Conservation (phyloP, 2,888 invertebrate species). For the Teinopalpus imperialis region DNA sequence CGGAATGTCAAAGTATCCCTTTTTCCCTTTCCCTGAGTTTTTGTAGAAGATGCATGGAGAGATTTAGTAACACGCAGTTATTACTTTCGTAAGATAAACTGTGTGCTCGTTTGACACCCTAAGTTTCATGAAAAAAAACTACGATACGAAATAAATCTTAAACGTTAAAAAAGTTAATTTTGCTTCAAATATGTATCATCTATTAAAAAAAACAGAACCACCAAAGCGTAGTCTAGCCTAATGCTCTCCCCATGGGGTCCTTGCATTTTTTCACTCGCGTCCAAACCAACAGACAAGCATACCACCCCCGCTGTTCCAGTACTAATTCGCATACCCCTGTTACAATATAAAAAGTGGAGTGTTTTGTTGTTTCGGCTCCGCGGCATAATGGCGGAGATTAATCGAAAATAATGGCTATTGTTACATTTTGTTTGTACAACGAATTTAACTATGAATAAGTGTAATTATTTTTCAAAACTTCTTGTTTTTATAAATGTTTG, state of each 20-base stretch:
- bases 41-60: too few species aligned
- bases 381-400: constrained; percentile 18
- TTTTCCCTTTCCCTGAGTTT: too few species aligned
- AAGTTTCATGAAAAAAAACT: too few species aligned
- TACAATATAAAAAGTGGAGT: constrained; percentile 17
- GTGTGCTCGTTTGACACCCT: too few species aligned
- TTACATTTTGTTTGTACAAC: constrained; percentile 16
- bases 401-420: constrained; percentile 18
- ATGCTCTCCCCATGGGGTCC: constrained; percentile 32
- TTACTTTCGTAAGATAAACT: too few species aligned
- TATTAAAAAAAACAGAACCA: constrained; percentile 10
- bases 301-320: constrained; percentile 46
- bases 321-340: constrained; percentile 43
- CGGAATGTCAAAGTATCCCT: too few species aligned
- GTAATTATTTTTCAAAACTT: constrained; percentile 8
- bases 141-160: too few species aligned
- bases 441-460: constrained; percentile 17
- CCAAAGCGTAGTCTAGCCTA: constrained; percentile 12
- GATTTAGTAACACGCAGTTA: too few species aligned
- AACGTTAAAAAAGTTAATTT: too few species aligned
- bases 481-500: too few species aligned
- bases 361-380: constrained; percentile 15
- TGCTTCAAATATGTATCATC: constrained; percentile 5
- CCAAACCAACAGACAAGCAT: constrained; percentile 35
- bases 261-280: constrained; percentile 43